Evolutionary conservation across 53 echinoderm and acorn worm species (phyloP), one percentile per base, ranked within the genome.

Genomic region (Mesocentrotus franciscanus): DNA sequence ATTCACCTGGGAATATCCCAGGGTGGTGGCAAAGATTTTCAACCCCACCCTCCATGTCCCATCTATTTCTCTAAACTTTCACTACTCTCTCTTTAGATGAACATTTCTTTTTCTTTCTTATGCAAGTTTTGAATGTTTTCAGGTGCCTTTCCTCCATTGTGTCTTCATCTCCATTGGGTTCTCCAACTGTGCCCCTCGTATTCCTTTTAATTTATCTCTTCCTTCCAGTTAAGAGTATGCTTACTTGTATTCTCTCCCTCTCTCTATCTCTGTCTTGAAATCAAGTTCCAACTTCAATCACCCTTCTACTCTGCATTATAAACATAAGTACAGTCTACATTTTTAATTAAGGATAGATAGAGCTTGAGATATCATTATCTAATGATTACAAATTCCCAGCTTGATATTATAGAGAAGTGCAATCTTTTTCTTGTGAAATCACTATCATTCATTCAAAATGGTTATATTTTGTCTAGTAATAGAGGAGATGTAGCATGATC

Each of bases 1-100:
- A 68, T 15, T 85, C 95, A 85, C 95, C 55, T 85, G 95, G 87
- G 95, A 68, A 55, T 94, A 55, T 55, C 57, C 10, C 4, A 57
- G 17, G 94, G 26, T 76, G 83, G 56, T 13, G 84, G 83, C 26
- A 39, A 49, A 71, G 91, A 56, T 68, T 34, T 20, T 66, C 64
- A 22, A 39, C 91, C 90, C 91, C 91, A 90, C 90, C 90, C 60
- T 61, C 58, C 16, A 10, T 56, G 20, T 11, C 33, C 60, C 90
- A 90, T 42, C 90, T 32, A 20, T 8, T 10, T 74, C 74, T 8
- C 24, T 26, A 5, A 68, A 68, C 13, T 76, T 33, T 76, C 76
- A 76, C 32, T 29, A 32, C 32, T 75, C 29, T 29, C n/a, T 10
- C n/a, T 75, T 12, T 75, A 26, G 1, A 12, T 75, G 6, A 10